Conservation (phyloP, 2,113 vertebrate genomes). For the Polypterus bichir region DNA sequence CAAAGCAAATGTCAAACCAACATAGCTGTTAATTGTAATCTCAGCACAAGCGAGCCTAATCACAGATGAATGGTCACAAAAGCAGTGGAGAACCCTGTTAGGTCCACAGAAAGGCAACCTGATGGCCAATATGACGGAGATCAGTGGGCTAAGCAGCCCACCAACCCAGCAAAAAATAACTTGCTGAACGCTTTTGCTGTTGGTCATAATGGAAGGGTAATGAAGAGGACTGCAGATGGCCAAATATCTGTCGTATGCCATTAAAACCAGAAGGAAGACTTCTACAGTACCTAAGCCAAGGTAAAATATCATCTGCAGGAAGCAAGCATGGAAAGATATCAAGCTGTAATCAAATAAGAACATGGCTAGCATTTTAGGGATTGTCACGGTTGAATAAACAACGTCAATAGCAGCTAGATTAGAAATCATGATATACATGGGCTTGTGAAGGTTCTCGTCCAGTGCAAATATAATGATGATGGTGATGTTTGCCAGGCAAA, state of each 20-base stretch:
- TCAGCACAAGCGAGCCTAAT: neutral
- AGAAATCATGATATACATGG: neutral
- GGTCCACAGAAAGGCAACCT: constrained; percentile 16
- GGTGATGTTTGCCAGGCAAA: neutral
- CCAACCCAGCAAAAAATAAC: constrained; percentile 22
- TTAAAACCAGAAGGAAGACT: constrained; percentile 26
- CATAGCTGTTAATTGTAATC: neutral
- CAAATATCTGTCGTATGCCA: constrained; percentile 34
- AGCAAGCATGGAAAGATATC: constrained; percentile 28
- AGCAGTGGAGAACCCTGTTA: neutral
- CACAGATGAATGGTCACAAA: neutral
- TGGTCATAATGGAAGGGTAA: constrained; percentile 30
- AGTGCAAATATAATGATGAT: neutral
- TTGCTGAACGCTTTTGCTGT: constrained; percentile 20
- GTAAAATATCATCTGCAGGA: constrained; percentile 37
- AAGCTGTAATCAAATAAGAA: constrained; percentile 20
- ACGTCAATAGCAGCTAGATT: neutral
- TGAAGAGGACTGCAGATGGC: constrained; percentile 32
- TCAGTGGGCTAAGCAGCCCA: constrained; percentile 28
- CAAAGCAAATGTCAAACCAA: neutral
- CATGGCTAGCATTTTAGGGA: constrained; percentile 29
- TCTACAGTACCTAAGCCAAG: constrained; percentile 30
- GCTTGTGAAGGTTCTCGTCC: neutral
- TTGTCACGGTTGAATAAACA: constrained; percentile 11
- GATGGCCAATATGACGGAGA: constrained; percentile 27